Base-by-base conservation (phyloP, 2,797 vertebrate species). In the Megalops cyprinoides region DNA sequence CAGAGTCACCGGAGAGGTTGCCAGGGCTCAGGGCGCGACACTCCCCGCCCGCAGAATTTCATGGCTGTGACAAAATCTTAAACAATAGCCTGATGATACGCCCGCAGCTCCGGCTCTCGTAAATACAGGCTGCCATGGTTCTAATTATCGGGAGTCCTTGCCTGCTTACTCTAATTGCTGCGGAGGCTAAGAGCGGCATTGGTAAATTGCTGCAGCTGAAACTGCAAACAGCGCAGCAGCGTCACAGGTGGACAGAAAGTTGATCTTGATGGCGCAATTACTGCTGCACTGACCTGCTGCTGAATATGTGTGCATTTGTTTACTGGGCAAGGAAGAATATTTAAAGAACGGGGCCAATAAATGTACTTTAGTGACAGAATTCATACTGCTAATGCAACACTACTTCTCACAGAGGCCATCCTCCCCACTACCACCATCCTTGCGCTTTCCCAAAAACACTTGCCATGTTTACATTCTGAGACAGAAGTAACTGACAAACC, bases 1-100 rank as follows among this genome's bases (percentile, higher is more conserved):
- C 49, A 39, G n/a, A 56, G 74, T 14, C 48, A 56, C 3, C 14
- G 37, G 39, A 1, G 31, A 37, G 49, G 51, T 15, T 76, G 74
- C 48, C 49, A 55, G 28, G 34, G 23, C 44, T 77, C 48, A 1
- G 56, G n/a, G 25, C 23, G 89, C 87, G 87, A 87, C 91, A 48
- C 77, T 28, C 10, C 89, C 88, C n/a, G n/a, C n/a, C n/a, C 1
- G 78, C 55, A 14, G 39, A 78, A 56, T 62, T 77, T 25, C 20
- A 20, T 34, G 39, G 37, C 9, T 56, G 20, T 9, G 1, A 25
- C 20, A 8, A 4, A 39, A 39, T 58, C n/a, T 56, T 56, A 55
- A 76, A 76, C 48, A 62, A 46, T n/a, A 78, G 76, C 12, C n/a
- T 44, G 76, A 60, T 42, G 76, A n/a, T 18, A 25, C 14, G n/a